phyloP scores from a whole-genome alignment of 2,888 invertebrate species.

The Acronicta leporina region DNA sequence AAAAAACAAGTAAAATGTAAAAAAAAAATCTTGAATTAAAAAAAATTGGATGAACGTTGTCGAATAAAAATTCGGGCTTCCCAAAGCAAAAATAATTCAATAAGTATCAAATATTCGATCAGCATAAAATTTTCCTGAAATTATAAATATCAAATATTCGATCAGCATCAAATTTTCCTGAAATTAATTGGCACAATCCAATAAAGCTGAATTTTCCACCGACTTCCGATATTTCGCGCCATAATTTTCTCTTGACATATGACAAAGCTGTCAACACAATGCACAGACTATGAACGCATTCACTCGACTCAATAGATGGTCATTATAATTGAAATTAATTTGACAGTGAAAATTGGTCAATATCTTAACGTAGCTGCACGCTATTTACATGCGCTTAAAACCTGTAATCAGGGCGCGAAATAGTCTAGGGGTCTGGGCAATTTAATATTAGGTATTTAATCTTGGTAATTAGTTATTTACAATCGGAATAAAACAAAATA shows the following conservation, averaged over 20 bases:
- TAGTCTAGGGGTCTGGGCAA: constrained; percentile 42
- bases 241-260: constrained; percentile 44
- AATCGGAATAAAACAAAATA: too few species aligned
- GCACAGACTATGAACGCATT: constrained; percentile 50
- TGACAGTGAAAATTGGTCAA: constrained; percentile 76
- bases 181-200: constrained; percentile 16
- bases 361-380: constrained; percentile 62
- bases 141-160: too few species aligned
- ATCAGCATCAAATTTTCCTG: constrained; percentile 5
- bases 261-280: constrained; percentile 43
- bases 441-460: background rate
- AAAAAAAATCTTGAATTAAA: too few species aligned
- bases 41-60: too few species aligned
- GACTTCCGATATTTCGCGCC: constrained; percentile 38
- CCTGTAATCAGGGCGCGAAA: constrained; percentile 51
- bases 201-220: constrained; percentile 29
- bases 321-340: constrained; percentile 68
- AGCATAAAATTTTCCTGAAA: constrained; percentile 10
- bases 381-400: constrained; percentile 48
- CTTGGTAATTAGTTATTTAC: too few species aligned
- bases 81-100: background rate
- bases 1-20: background rate
- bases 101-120: constrained; percentile 4
- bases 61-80: too few species aligned
- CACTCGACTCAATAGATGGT: constrained; percentile 44